Conservation (phyloP, 2,888 invertebrate genomes). For the Catonia carolina region DNA sequence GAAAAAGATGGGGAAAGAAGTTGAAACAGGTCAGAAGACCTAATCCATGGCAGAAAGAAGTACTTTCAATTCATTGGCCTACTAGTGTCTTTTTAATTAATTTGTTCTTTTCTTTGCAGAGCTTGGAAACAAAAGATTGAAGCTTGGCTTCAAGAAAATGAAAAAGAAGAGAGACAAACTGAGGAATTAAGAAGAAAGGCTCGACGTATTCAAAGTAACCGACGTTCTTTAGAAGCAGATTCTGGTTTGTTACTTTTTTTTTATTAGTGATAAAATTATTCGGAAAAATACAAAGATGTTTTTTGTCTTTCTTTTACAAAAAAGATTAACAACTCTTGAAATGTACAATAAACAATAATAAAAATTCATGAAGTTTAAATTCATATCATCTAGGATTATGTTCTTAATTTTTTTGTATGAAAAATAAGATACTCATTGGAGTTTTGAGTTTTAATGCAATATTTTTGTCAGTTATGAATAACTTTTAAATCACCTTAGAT, state of each 20-base stretch:
- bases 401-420: too few species aligned
- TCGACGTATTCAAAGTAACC: slow-evolving; percentile 59
- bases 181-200: slow-evolving; percentile 61
- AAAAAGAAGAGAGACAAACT: slow-evolving; percentile 66
- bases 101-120: slow-evolving; percentile 42
- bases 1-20: too few species aligned
- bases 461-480: too few species aligned
- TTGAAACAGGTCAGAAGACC: too few species aligned
- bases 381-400: background rate
- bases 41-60: too few species aligned
- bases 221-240: slow-evolving; percentile 77
- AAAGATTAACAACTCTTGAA: background rate
- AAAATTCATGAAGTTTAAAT: background rate
- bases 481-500: too few species aligned
- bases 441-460: too few species aligned
- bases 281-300: too few species aligned
- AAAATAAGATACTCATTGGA: too few species aligned
- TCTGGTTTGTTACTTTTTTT: slow-evolving; percentile 51
- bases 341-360: background rate
- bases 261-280: background rate
- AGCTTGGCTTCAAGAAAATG: slow-evolving; percentile 83
- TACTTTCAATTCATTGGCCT: too few species aligned
- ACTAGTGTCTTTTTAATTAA: too few species aligned
- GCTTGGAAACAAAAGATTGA: slow-evolving; percentile 88
- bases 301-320: background rate